Conservation (phyloP, 2,888 invertebrate genomes). For the Stomorhina lunata region DNA sequence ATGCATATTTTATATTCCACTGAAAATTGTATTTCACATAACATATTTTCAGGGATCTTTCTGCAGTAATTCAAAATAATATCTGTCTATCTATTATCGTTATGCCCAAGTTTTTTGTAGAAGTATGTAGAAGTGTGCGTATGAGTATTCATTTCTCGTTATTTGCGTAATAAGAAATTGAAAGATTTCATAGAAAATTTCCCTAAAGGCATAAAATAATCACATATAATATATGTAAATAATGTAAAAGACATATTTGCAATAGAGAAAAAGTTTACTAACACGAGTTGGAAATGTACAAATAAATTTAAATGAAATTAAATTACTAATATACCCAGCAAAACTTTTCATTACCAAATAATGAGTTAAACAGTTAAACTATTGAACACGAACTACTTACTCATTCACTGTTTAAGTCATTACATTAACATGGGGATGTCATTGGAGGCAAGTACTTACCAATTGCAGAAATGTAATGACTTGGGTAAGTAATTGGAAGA, state of each 20-base stretch:
- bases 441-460: no score
- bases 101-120: background rate
- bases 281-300: background rate
- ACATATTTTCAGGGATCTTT: constrained; percentile 8
- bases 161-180: constrained; percentile 34
- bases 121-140: background rate
- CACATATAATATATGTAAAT: constrained; percentile 21
- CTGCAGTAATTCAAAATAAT: constrained; percentile 1
- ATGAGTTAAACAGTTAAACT: no score
- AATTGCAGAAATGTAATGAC: no score
- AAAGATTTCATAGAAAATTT: constrained; percentile 45
- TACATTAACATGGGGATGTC: no score
- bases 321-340: no score
- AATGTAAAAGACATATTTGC: constrained; percentile 6
- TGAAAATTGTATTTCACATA: constrained; percentile 47
- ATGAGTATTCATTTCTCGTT: background rate
- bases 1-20: constrained; percentile 44
- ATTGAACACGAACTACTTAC: no score
- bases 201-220: constrained; percentile 43
- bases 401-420: no score
- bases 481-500: no score
- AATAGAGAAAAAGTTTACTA: background rate
- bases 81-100: background rate
- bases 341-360: no score
- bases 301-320: constrained; percentile 6